A percentile compares a stretch with the other conserved stretches of the same genome.
These are phyloP conservation scores for Trissolcus japonicus DNA, from an alignment of 2,888 invertebrate species.

Conservation along the genomic window DNA sequence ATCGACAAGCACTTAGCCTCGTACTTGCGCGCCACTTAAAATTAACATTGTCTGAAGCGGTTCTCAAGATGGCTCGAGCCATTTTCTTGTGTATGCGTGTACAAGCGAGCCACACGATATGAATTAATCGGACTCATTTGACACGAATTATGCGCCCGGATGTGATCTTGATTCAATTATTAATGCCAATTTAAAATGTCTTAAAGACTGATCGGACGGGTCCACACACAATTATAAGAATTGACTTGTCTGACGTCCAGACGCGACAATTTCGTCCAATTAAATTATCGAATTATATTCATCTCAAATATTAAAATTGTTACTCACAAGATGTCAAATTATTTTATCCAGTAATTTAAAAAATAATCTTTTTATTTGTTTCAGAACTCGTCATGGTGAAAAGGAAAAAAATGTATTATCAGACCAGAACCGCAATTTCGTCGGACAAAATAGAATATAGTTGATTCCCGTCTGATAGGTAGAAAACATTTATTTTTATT, in stretches of 20 bases:
- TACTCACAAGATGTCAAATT: too few species aligned
- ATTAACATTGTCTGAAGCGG: slow-evolving; percentile 38
- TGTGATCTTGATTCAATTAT: slow-evolving; percentile 40
- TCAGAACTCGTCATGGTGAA: too few species aligned
- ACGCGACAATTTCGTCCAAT: too few species aligned
- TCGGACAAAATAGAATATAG: too few species aligned
- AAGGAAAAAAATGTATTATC: too few species aligned
- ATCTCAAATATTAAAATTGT: too few species aligned
- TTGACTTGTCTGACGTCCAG: not conserved
- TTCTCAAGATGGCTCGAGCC: slow-evolving; percentile 24
- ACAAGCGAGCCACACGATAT: slow-evolving; percentile 8
- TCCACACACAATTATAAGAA: slow-evolving; percentile 7
- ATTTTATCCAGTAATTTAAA: too few species aligned
- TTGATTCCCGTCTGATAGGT: too few species aligned
- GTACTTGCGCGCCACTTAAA: slow-evolving; percentile 28
- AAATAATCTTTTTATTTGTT: too few species aligned
- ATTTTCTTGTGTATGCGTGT: slow-evolving; percentile 2
- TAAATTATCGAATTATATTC: not conserved
- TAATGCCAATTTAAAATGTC: slow-evolving; percentile 32
- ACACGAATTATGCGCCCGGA: slow-evolving; percentile 32
- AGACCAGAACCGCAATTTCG: too few species aligned
- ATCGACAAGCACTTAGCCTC: slow-evolving; percentile 49
- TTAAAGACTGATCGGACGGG: slow-evolving; percentile 16
- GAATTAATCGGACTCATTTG: slow-evolving; percentile 36
- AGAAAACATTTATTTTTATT: too few species aligned